Evolutionary conservation across 2,888 invertebrate genomes (phyloP), one percentile per base, ranked within the genome.

Genomic region (Torymus texanus): DNA sequence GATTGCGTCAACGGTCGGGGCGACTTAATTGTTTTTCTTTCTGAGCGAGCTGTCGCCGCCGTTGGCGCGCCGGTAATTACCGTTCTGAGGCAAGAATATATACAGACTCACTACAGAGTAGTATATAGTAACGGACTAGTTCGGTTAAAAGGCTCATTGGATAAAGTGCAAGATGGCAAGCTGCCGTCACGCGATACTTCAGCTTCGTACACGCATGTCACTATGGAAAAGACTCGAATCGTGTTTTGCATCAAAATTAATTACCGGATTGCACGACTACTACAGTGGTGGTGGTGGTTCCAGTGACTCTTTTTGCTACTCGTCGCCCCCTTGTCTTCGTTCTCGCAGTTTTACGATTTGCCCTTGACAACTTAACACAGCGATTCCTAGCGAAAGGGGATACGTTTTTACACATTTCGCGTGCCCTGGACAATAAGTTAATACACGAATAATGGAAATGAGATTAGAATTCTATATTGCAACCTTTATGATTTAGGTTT

Each of bases 1-100:
- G 67, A 77, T 73, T 68, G 67, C 67, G 24, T 29, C 16, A 41
- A 29, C 29, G 29, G 3, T 29, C 62, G 50, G 21, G 21, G 16
- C 21, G 77, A 80, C 76, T 81, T 81, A 81, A 82, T 82, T 80
- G 81, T 80, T 79, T 81, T 78, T 75, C 75, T 76, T 62, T 71
- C 41, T 13, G 13, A 29, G 29, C 29, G 58, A 68, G 56, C 55
- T 56, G 29, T 21, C 8, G 29, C 10, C n/a, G 10, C 14, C n/a
- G 21, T 13, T n/a, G 16, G n/a, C 2, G 14, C 55, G 14, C 11
- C 12, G 50, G 58, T 72, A 72, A 72, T 72, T 72, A 55, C n/a
- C n/a, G n/a, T 18, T 50, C 71, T n/a, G 4, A 29, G 29, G 29
- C 18, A 2, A 59, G 0, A 41, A 11, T 51, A 12, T 16, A 24